A percentile compares a stretch with the other conserved stretches of the same genome.
Conservation (phyloP, 2,113 vertebrate species). For the Spheniscus mendiculus region DNA sequence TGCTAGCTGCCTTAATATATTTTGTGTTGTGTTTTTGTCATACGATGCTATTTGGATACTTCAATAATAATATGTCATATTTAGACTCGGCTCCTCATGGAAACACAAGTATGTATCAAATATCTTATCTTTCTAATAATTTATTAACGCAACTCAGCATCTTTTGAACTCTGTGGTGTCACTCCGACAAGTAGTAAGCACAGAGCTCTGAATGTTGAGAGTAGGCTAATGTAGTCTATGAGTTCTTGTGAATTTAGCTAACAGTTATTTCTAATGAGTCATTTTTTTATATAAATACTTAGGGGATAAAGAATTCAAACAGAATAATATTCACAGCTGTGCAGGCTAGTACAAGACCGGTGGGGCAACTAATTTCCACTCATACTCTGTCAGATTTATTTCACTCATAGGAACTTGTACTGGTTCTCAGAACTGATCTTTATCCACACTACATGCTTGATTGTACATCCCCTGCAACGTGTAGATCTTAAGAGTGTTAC, state of each 20-base stretch:
- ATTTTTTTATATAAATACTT: not conserved
- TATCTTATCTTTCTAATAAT: conserved; percentile 51
- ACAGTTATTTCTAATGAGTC: not conserved
- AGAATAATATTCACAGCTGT: not conserved
- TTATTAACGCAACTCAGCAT: conserved; percentile 59
- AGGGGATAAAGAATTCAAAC: not conserved
- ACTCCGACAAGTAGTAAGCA: not conserved
- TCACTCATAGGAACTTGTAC: not conserved
- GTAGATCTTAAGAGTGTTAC: not conserved
- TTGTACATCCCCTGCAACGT: not conserved
- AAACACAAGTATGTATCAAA: not conserved
- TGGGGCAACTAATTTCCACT: not conserved
- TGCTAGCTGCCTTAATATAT: conserved; percentile 45
- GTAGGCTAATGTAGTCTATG: conserved; percentile 5
- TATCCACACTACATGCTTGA: not conserved
- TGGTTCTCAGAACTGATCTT: not conserved
- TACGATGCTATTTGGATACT: not conserved
- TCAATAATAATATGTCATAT: not conserved
- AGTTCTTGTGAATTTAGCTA: conserved; percentile 23
- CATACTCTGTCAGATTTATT: not conserved
- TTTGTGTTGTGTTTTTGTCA: conserved; percentile 10
- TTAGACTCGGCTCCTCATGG: conserved; percentile 38
- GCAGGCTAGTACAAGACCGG: not conserved
- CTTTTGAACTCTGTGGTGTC: not conserved
- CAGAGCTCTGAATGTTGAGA: conserved; percentile 19